Conservation (phyloP, 1,140 invertebrate genomes). For the Aphaenogaster ashmeadi region DNA sequence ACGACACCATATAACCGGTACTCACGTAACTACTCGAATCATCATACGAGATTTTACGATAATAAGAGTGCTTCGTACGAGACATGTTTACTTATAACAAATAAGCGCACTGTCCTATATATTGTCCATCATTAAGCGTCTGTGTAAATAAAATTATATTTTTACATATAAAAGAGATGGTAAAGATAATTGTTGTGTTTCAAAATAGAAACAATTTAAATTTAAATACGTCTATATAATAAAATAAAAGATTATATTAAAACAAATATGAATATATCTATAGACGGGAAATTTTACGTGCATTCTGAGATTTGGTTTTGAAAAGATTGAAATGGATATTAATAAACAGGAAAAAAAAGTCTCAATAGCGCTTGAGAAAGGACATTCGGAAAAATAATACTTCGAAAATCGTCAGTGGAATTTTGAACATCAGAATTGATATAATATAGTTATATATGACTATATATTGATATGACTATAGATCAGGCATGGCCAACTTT, state of each 20-base stretch:
- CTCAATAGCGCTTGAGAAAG: neutral
- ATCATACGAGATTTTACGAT: slow-evolving; percentile 26
- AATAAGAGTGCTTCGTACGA: slow-evolving; percentile 3
- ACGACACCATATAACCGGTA: neutral
- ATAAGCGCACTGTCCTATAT: neutral
- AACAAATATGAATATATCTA: neutral
- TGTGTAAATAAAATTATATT: slow-evolving; percentile 19
- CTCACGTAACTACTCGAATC: slow-evolving; percentile 15
- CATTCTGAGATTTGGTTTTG: neutral
- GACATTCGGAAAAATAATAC: neutral
- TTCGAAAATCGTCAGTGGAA: neutral
- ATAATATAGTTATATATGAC: neutral
- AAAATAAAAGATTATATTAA: neutral
- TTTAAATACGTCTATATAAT: neutral
- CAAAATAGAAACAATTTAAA: neutral
- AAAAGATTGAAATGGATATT: neutral
- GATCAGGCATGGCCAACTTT: too few relatives aligned
- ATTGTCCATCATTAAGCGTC: neutral
- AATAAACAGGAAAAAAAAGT: neutral
- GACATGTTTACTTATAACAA: slow-evolving; percentile 29
- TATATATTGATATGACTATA: too few relatives aligned
- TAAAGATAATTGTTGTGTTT: neutral
- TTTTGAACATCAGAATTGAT: neutral
- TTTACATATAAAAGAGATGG: neutral
- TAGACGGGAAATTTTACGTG: neutral